phyloP scores from a whole-genome alignment of 53 echinoderm and acorn worm species.

The Zoroaster sp. region DNA sequence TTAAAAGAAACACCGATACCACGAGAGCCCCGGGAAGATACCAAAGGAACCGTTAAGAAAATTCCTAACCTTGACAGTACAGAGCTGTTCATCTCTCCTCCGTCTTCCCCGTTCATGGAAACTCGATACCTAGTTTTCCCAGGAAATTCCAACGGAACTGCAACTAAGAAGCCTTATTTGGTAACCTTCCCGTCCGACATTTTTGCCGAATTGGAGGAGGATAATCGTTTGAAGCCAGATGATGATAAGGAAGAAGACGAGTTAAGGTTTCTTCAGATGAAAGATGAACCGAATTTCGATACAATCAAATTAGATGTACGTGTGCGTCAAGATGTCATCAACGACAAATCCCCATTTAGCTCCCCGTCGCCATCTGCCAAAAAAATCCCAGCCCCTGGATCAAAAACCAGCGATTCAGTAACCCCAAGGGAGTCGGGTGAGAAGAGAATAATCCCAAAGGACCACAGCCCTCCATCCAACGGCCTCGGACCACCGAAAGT shows the following conservation, averaged over 20 bases:
- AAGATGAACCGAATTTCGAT: constrained; percentile 6
- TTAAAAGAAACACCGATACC: not conserved
- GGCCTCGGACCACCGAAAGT: not conserved
- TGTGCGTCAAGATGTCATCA: constrained; percentile 2
- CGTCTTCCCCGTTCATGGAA: constrained; percentile 72
- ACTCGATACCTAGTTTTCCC: constrained; percentile 86
- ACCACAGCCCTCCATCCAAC: not conserved
- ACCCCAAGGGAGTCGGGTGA: not conserved
- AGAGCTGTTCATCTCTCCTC: constrained; percentile 44
- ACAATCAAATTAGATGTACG: constrained; percentile 39
- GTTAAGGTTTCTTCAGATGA: not conserved
- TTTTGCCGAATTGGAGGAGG: not conserved
- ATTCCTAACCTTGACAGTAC: not conserved
- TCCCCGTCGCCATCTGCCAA: constrained; percentile 14
- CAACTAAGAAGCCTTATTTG: constrained; percentile 53
- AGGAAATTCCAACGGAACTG: not conserved
- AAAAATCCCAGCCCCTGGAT: not conserved
- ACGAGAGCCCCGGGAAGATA: not conserved
- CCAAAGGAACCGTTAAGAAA: not conserved
- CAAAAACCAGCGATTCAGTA: not conserved
- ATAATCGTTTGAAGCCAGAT: no score
- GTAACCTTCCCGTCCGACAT: constrained; percentile 59
- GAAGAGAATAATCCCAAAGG: not conserved
- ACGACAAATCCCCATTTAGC: constrained; percentile 35
- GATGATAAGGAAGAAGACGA: constrained; percentile 41